Conservation (phyloP, 2,888 invertebrate genomes). For the Miltochrista miniata region DNA sequence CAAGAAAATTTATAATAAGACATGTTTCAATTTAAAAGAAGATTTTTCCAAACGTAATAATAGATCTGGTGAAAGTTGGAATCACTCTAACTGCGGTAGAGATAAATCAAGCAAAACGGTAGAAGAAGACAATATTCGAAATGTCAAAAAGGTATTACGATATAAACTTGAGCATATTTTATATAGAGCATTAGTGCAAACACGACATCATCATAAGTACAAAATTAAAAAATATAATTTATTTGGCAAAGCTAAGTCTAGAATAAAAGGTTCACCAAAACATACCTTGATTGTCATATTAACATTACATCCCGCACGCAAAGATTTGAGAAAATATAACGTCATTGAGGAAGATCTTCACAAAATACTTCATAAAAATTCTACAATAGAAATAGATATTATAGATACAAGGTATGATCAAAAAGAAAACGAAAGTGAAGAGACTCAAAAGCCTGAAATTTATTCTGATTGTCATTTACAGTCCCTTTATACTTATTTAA, state of each 20-base stretch:
- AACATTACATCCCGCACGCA: slow-evolving; percentile 45
- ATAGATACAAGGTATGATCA: slow-evolving; percentile 50
- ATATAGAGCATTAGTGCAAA: slow-evolving; percentile 53
- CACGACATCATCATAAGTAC: slow-evolving; percentile 54
- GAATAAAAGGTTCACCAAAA: slow-evolving; percentile 23
- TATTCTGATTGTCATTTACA: slow-evolving; percentile 52
- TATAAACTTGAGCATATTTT: slow-evolving; percentile 47
- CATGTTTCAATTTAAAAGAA: slow-evolving; percentile 55
- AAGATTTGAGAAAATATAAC: slow-evolving; percentile 14
- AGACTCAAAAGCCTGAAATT: slow-evolving; percentile 13
- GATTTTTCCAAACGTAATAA: slow-evolving; percentile 43
- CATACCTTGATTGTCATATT: slow-evolving; percentile 61
- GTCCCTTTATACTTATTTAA: slow-evolving; percentile 59
- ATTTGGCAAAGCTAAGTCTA: slow-evolving; percentile 36
- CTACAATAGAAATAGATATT: slow-evolving; percentile 61
- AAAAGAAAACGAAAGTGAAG: slow-evolving; percentile 28
- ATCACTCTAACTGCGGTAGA: slow-evolving; percentile 32
- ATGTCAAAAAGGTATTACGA: slow-evolving; percentile 11
- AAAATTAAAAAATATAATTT: slow-evolving; percentile 55
- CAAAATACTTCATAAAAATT: slow-evolving; percentile 38
- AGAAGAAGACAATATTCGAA: slow-evolving; percentile 6
- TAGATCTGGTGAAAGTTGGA: slow-evolving; percentile 32
- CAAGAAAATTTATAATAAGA: slow-evolving; percentile 61
- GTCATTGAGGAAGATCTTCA: slow-evolving; percentile 43
- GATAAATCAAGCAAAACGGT: neutral